A percentile compares a stretch with the other conserved stretches of the same genome.
Conservation (phyloP, 1,140 invertebrate genomes). For the Cydia strobilella region DNA sequence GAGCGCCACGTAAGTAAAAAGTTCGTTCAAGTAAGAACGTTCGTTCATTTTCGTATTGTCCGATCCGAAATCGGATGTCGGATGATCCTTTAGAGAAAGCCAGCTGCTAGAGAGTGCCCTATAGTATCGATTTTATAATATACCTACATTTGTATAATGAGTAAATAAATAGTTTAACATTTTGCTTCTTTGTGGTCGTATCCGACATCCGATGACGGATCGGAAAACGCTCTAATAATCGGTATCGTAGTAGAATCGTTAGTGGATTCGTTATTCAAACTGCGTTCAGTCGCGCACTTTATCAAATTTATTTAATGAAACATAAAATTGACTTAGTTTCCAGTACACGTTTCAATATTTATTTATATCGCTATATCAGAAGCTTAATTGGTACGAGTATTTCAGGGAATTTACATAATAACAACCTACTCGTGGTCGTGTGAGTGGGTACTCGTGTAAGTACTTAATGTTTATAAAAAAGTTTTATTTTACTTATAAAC, state of each 20-base stretch:
- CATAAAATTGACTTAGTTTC: slow-evolving; percentile 24
- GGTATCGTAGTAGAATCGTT: neutral
- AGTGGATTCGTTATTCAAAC: neutral
- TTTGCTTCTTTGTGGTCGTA: too few relatives aligned
- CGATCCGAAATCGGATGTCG: too few relatives aligned
- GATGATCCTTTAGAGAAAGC: too few relatives aligned
- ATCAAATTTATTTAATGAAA: slow-evolving; percentile 29
- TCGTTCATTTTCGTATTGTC: too few relatives aligned
- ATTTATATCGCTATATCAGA: neutral
- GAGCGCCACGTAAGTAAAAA: neutral
- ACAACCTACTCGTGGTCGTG: neutral
- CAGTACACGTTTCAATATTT: slow-evolving; percentile 23
- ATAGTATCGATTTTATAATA: too few relatives aligned
- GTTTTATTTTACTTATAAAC: too few relatives aligned
- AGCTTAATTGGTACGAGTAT: neutral
- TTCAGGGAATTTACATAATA: neutral
- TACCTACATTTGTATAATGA: too few relatives aligned
- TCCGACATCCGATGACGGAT: too few relatives aligned
- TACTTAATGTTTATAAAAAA: neutral
- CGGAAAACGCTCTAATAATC: neutral
- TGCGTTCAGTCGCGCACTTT: slow-evolving; percentile 20
- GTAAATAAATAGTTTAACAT: too few relatives aligned
- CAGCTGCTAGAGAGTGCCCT: too few relatives aligned
- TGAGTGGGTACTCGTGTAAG: neutral
- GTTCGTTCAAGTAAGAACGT: neutral